Conservation (phyloP, 2,113 vertebrate genomes). For the Semicossyphus pulcher region DNA sequence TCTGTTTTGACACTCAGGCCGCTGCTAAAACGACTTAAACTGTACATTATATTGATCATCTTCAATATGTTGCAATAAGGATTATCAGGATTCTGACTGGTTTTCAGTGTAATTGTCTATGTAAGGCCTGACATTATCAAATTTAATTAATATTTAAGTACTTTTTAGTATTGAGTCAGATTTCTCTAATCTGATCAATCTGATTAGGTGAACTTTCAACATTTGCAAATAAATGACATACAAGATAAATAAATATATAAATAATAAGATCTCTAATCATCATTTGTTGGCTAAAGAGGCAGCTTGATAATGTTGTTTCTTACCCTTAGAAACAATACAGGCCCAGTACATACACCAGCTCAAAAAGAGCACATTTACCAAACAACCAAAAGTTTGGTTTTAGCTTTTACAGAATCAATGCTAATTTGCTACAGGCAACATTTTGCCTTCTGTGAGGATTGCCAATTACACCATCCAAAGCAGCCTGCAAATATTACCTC, state of each 20-base stretch:
- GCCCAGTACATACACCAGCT: not conserved
- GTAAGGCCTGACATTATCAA: not conserved
- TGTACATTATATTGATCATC: not conserved
- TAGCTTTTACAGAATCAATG: not conserved
- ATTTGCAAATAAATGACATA: no score
- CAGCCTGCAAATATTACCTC: no score
- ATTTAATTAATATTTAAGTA: no score
- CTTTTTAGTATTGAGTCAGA: not conserved
- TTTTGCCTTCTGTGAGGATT: not conserved
- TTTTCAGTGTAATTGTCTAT: not conserved
- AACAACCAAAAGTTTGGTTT: not conserved
- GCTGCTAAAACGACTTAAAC: not conserved
- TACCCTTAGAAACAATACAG: no score
- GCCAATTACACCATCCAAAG: no score
- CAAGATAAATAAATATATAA: no score
- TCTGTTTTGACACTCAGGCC: conserved; percentile 4
- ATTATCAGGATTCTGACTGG: not conserved
- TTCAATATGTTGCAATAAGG: not conserved
- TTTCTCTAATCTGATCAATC: not conserved
- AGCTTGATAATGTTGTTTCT: no score
- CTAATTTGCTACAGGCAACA: not conserved
- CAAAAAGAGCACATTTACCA: not conserved
- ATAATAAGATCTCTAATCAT: no score
- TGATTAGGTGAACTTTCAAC: no score
- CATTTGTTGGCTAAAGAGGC: not conserved